Conservation (phyloP, 2,797 vertebrate species). For the Fratercula arctica region DNA sequence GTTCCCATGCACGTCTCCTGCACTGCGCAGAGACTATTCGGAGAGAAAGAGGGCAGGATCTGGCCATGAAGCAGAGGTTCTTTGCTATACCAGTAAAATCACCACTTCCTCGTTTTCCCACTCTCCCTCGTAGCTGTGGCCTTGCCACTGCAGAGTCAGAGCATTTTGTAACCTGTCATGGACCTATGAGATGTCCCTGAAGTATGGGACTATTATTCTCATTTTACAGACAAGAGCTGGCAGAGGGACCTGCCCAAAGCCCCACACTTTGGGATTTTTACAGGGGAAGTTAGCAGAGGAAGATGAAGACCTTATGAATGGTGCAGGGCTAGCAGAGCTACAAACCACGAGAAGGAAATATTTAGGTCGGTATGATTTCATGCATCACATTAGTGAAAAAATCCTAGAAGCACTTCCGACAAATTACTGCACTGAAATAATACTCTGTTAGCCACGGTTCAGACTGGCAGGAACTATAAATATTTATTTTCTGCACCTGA, state of each 20-base stretch:
- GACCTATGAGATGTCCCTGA: background rate
- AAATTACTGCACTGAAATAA: background rate
- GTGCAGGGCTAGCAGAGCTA: background rate
- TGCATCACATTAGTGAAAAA: background rate
- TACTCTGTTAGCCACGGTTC: background rate
- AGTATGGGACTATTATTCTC: background rate
- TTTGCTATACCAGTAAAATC: background rate
- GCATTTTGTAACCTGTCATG: rapidly evolving
- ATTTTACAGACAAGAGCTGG: rapidly evolving
- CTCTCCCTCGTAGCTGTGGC: rapidly evolving
- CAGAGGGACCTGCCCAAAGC: background rate
- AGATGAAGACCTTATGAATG: background rate
- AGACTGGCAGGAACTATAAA: background rate
- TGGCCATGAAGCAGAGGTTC: background rate
- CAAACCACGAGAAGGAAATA: background rate
- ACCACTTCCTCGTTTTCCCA: rapidly evolving
- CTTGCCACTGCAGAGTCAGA: background rate
- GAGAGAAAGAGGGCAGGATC: background rate
- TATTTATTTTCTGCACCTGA: background rate
- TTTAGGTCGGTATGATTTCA: background rate
- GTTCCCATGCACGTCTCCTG: background rate
- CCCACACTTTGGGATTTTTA: too few species aligned
- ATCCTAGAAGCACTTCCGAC: background rate
- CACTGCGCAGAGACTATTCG: rapidly evolving
- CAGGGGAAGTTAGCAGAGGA: background rate